These are phyloP conservation scores for Aurelia sp. DNA, from an alignment of 30 jellyfish, hydroid and myxozoan species.

Conservation along the genomic window DNA sequence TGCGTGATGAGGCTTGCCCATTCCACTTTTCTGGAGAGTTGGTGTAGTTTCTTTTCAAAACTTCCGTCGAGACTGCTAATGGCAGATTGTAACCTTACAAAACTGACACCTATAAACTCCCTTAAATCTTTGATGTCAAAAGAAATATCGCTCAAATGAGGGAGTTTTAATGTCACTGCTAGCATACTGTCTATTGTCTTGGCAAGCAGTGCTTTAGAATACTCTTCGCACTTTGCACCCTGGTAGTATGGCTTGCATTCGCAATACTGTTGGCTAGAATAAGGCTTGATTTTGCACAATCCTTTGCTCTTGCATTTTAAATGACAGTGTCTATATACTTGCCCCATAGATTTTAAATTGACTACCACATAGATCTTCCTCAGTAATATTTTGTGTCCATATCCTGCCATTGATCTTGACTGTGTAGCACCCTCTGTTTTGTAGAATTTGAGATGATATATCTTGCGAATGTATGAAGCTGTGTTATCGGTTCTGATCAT, in stretches of 20 bases:
- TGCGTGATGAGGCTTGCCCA: background rate
- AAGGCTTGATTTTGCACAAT: constrained; percentile 12
- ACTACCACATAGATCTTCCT: background rate
- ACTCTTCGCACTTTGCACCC: constrained; percentile 10
- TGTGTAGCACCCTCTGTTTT: too few species aligned
- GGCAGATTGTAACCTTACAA: background rate
- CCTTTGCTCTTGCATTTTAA: constrained; percentile 30
- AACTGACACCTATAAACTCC: constrained; percentile 15
- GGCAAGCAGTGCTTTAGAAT: background rate
- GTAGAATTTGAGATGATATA: too few species aligned
- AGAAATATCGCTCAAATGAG: constrained; percentile 17
- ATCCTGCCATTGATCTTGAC: too few species aligned
- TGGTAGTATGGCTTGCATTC: background rate
- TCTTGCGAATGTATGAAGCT: too few species aligned
- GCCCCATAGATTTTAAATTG: constrained; percentile 3
- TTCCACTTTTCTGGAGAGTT: background rate
- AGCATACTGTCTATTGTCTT: constrained; percentile 20
- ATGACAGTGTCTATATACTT: constrained; percentile 13
- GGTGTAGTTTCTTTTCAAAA: background rate
- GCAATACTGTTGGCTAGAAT: background rate
- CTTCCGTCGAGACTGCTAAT: background rate
- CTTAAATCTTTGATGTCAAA: constrained; percentile 23
- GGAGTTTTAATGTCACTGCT: background rate
- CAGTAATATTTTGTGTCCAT: too few species aligned
- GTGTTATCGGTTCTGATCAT: background rate